phyloP scores from a whole-genome alignment of 2,888 invertebrate species.

The Timandra comae region DNA sequence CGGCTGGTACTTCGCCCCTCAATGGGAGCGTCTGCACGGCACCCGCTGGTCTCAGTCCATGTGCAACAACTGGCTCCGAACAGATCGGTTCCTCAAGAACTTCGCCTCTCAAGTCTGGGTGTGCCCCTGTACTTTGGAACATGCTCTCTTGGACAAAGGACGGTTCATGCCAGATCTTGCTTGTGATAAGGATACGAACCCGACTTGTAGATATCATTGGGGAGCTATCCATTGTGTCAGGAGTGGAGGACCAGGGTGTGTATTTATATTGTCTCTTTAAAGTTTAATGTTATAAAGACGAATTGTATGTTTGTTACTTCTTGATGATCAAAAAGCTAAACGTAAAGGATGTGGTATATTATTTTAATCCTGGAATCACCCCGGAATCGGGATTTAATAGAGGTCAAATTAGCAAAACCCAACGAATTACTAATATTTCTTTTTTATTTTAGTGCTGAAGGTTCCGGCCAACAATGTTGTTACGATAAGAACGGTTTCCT shows the following conservation, averaged over 20 bases:
- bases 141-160: slow-evolving; percentile 94
- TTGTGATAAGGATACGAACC: slow-evolving; percentile 94
- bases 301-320: no score
- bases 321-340: no score
- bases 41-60: slow-evolving; percentile 87
- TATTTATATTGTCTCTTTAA: no score
- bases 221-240: slow-evolving; percentile 95
- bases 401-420: no score
- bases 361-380: no score
- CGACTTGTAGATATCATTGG: slow-evolving; percentile 90
- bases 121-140: slow-evolving; percentile 94
- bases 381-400: no score
- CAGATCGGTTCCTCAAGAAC: slow-evolving; percentile 88
- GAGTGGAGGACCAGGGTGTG: slow-evolving; percentile 92
- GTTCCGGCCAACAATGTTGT: slow-evolving; percentile 97
- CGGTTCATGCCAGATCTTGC: slow-evolving; percentile 92
- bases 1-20: slow-evolving; percentile 93
- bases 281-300: no score
- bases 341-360: no score
- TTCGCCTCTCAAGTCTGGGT: slow-evolving; percentile 89
- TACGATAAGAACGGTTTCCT: slow-evolving; percentile 94
- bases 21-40: slow-evolving; percentile 91
- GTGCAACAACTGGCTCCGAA: slow-evolving; percentile 94
- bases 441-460: slow-evolving; percentile 80
- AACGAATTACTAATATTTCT: no score